Evolutionary conservation across 2,113 vertebrate genomes (phyloP).

Genomic region (Paracanthobrama guichenoti): DNA sequence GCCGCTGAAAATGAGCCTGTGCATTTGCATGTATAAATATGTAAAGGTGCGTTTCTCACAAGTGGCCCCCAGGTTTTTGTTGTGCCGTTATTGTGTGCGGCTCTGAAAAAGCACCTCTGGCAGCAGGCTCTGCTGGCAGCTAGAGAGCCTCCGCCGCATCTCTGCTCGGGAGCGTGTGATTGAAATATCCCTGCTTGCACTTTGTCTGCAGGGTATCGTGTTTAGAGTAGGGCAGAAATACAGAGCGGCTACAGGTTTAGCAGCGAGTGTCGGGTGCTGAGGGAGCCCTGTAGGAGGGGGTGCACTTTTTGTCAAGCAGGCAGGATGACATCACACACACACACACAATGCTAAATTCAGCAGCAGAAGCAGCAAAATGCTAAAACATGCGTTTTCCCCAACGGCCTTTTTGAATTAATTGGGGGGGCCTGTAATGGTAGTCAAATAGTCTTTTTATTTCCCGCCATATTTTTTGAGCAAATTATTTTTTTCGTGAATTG

Average conservation of each 20-base stretch:
- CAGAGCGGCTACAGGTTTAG: constrained; percentile 29
- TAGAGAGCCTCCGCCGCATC: constrained; percentile 17
- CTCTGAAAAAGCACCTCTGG: constrained; percentile 38
- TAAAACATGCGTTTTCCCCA: constrained; percentile 15
- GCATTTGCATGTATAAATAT: constrained; percentile 69
- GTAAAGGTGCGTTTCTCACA: constrained; percentile 61
- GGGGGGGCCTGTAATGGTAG: constrained; percentile 13
- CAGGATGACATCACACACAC: constrained; percentile 16
- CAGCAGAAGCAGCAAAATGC: not conserved
- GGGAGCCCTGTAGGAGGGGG: not conserved
- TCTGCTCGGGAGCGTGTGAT: constrained; percentile 30
- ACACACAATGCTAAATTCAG: constrained; percentile 7
- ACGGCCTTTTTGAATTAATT: constrained; percentile 17
- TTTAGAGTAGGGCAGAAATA: constrained; percentile 62
- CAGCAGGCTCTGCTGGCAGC: constrained; percentile 29
- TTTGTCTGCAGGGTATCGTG: constrained; percentile 61
- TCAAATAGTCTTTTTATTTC: constrained; percentile 32
- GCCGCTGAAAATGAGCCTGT: constrained; percentile 65
- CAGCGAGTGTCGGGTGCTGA: not conserved
- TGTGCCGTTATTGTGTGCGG: constrained; percentile 39
- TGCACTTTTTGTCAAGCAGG: constrained; percentile 6
- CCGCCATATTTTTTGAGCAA: not conserved
- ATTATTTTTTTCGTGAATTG: constrained; percentile 4
- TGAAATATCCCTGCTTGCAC: constrained; percentile 50
- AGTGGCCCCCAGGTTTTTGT: constrained; percentile 47